Percentiles rank a stretch among this genome's conserved stretches.
Conservation (phyloP, 2,113 vertebrate genomes). For the Callospermophilus lateralis region DNA sequence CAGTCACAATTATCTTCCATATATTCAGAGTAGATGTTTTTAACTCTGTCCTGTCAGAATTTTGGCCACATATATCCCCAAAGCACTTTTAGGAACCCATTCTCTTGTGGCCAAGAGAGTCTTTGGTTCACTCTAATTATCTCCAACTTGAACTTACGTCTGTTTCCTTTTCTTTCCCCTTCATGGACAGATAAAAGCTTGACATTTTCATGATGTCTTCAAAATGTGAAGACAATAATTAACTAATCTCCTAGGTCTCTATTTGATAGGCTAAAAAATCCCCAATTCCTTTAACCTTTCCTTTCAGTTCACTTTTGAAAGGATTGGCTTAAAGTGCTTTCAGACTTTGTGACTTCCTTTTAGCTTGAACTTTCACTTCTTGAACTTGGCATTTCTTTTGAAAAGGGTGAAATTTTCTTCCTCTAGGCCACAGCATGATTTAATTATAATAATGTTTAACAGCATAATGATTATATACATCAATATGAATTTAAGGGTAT, state of each 20-base stretch:
- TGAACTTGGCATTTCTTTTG: constrained; percentile 68
- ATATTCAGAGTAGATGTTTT: background rate
- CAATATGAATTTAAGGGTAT: constrained; percentile 15
- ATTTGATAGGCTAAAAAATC: constrained; percentile 58
- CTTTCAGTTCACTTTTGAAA: constrained; percentile 70
- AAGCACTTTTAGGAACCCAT: background rate
- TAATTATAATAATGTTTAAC: constrained; percentile 52
- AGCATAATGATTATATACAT: background rate
- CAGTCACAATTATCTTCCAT: background rate
- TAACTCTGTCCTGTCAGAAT: background rate
- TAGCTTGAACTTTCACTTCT: constrained; percentile 56
- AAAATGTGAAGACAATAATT: constrained; percentile 78
- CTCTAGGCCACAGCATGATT: constrained; percentile 22
- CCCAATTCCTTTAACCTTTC: constrained; percentile 66
- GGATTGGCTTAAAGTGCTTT: constrained; percentile 67
- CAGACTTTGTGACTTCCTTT: constrained; percentile 53
- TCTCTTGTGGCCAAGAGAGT: background rate
- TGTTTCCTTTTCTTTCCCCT: constrained; percentile 62
- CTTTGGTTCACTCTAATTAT: constrained; percentile 64
- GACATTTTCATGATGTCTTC: constrained; percentile 73
- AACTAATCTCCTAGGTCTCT: constrained; percentile 61
- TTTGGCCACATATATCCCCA: background rate
- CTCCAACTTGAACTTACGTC: constrained; percentile 67
- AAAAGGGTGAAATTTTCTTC: constrained; percentile 52
- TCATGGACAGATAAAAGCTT: constrained; percentile 69